Base-by-base conservation (phyloP, 2,888 invertebrate genomes). In the Cataglyphis rosenhaueri region DNA sequence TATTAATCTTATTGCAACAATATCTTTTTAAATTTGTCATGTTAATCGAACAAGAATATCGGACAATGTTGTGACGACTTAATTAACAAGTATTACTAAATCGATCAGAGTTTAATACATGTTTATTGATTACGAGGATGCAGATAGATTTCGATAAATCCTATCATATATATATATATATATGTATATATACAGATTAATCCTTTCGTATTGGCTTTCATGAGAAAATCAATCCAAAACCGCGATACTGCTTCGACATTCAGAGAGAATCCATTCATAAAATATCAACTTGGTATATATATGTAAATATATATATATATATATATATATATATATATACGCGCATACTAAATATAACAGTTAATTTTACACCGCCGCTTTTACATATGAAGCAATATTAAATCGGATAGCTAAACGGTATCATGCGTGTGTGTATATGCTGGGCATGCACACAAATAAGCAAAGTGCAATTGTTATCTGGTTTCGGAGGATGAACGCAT, bases 201-300 rank as follows among this genome's bases (percentile, higher is more conserved):
- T 15, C 15, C 18, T 64, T 64, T 62, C 62, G 44, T n/a, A 25
- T 18, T 62, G 44, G 15, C 29, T 75, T 64, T 55, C 15, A 66
- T 21, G 35, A 35, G 6, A 41, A 70, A 76, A 76, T 76, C 55
- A 76, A 76, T 76, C 10, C 9, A 55, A 64, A 76, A 70, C 18
- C 21, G 38, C 38, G 12, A 52, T 12, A 5, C 32, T 62, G 32
- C 1, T 9, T 64, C 15, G 15, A 55, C 29, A 41, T 76, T 57
- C 55, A 70, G n/a, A 76, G 55, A 76, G 52, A 15, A 55, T 68
- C 29, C 65, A 65, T 65, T 65, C 76, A 70, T 76, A 70, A 76
- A 76, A 76, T 57, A 75, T 75, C 18, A 64, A 38, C n/a, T 15
- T 29, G n/a, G 29, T n/a, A 32, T 59, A 21, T 29, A 21, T 21